Base-by-base conservation (phyloP, 2,113 vertebrate genomes). In the Hippocampus zosterae region DNA sequence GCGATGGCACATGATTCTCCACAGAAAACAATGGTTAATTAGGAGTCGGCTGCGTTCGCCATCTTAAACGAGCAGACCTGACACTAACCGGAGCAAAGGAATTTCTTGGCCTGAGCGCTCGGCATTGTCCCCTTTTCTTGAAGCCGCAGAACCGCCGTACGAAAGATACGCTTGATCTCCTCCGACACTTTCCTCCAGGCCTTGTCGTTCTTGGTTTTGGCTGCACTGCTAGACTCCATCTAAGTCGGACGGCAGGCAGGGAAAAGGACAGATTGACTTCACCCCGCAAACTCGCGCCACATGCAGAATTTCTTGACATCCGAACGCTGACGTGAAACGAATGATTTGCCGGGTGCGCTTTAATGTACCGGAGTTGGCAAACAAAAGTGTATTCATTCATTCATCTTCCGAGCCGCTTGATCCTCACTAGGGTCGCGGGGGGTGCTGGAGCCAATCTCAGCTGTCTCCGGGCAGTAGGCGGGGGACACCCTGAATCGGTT, bases 61-160 rank as follows among this genome's bases (percentile, higher is more conserved):
- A 19, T 10, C 42, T n/a, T 41, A 41, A 50, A 57, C 3, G 3
- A 42, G 52, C 27, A 9, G 46, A 75, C 8, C n/a, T 64, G 48
- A 72, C 50, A 84, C 85, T 71, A 90, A 98, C 97, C 96, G 77
- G 97, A 99, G 83, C 94, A 98, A 75, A 99, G 94, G 80, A 97
- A 99, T 90, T 96, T 95, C 88, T 95, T 98, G 88, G 95, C 93
- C 90, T 98, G 93, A 77, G 88, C 81, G 70, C 90, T 91, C 83
- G 96, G 96, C 93, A 99, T 95, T 87, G 94, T 97, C 63, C 97
- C 96, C 81, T 97, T 96, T 84, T 98, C 95, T 62, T 96, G 91
- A 8, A 98, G 91, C 82, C 94, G 88, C 83, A 96, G 94, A 78
- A 98, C 96, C 3, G 97, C 90, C 40, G 94, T 93, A 74, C 95